Evolutionary conservation across 2,888 invertebrate genomes (phyloP).

Genomic region (Eurois occulta): DNA sequence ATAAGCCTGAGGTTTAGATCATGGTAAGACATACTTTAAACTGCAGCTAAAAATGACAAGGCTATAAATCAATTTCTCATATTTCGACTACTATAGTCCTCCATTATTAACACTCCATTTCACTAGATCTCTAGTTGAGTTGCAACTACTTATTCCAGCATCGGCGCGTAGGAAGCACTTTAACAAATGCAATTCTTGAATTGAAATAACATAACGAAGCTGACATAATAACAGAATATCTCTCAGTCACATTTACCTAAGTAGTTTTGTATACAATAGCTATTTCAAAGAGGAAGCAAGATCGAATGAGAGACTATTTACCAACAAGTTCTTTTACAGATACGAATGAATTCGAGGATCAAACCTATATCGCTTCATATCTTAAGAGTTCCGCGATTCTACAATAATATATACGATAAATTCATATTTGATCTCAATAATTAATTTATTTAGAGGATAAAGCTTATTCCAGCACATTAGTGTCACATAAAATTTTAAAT

Average conservation of each 20-base stretch:
- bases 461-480: conserved; percentile 27
- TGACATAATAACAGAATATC: neutral
- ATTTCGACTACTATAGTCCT: neutral
- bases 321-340: neutral
- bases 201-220: neutral
- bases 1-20: neutral
- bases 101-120: too few relatives aligned
- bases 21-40: neutral
- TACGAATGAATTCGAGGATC: neutral
- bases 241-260: neutral
- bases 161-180: neutral
- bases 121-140: neutral
- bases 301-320: neutral
- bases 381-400: neutral
- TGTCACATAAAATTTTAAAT: conserved; percentile 51
- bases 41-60: neutral
- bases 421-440: conserved; percentile 33
- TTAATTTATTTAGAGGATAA: conserved; percentile 28
- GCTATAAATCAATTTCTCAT: neutral
- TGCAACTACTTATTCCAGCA: neutral
- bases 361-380: conserved; percentile 4
- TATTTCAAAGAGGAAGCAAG: neutral
- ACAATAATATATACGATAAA: conserved; percentile 21
- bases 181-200: neutral
- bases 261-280: neutral